These are phyloP conservation scores for Chaenocephalus aceratus DNA, from an alignment of 2,113 vertebrate genomes.

Conservation along the genomic window DNA sequence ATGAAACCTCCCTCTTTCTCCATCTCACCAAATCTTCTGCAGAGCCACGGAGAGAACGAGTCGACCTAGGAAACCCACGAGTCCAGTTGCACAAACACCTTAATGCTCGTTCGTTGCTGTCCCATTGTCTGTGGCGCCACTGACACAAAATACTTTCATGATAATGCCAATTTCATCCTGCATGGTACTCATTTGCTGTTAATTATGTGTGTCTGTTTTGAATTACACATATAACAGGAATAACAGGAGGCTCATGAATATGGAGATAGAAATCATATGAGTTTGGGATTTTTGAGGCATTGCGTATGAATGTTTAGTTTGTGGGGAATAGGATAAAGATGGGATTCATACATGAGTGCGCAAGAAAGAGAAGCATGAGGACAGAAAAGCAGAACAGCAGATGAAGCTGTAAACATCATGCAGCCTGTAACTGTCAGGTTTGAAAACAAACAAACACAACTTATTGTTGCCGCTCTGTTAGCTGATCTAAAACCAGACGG, in stretches of 20 bases:
- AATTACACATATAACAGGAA: conserved; percentile 50
- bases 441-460: conserved; percentile 44
- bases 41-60: not conserved
- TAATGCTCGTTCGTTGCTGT: not conserved
- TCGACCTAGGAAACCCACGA: conserved; percentile 14
- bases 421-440: conserved; percentile 26
- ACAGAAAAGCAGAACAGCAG: conserved; percentile 18
- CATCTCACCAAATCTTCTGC: conserved; percentile 38
- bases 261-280: conserved; percentile 59
- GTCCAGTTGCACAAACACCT: not conserved
- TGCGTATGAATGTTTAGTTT: conserved; percentile 54
- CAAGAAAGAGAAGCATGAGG: conserved; percentile 6
- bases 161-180: conserved; percentile 9
- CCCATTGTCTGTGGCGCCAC: conserved; percentile 17
- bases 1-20: conserved; percentile 37
- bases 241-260: conserved; percentile 34
- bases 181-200: conserved; percentile 15
- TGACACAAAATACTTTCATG: conserved; percentile 22
- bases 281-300: conserved; percentile 58
- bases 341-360: conserved; percentile 27
- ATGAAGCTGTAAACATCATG: conserved; percentile 44
- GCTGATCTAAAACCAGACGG: conserved; percentile 73
- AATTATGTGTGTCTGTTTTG: conserved; percentile 42
- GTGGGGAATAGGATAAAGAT: conserved; percentile 28
- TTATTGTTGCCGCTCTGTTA: conserved; percentile 21